Evolutionary conservation across 1,140 invertebrate species (phyloP).

Genomic region (Platyscapa corneri): DNA sequence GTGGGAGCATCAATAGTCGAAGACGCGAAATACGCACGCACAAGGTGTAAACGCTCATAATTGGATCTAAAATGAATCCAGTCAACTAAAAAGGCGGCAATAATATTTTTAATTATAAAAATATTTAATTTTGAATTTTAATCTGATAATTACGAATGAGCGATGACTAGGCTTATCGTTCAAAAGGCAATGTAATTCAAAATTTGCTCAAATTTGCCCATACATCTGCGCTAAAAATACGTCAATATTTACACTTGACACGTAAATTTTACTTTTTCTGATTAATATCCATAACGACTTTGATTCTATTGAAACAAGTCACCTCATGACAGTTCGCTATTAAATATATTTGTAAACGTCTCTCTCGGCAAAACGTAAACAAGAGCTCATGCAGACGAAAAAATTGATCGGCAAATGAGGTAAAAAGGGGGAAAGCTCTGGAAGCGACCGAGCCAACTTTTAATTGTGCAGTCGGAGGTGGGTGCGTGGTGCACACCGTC

Average conservation of each 20-base stretch:
- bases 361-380: constrained; percentile 13
- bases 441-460: constrained; percentile 9
- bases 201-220: no score
- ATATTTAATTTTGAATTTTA: not conserved
- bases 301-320: constrained; percentile 8
- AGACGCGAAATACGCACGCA: no score
- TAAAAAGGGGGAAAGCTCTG: constrained; percentile 10
- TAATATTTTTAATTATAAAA: not conserved
- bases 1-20: not conserved
- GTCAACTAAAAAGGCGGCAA: not conserved
- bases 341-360: constrained; percentile 8
- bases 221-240: not conserved
- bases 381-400: not conserved
- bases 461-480: constrained; percentile 54
- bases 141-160: not conserved
- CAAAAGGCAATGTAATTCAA: no score
- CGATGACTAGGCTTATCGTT: no score
- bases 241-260: not conserved
- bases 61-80: not conserved
- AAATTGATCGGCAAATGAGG: constrained; percentile 24
- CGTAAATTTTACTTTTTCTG: not conserved
- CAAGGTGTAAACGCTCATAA: no score
- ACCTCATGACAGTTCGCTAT: not conserved
- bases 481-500: constrained; percentile 41
- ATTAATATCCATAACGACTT: not conserved